Evolutionary conservation across 2,113 vertebrate species (phyloP).

Genomic region (Herpetotheres cachinnans): DNA sequence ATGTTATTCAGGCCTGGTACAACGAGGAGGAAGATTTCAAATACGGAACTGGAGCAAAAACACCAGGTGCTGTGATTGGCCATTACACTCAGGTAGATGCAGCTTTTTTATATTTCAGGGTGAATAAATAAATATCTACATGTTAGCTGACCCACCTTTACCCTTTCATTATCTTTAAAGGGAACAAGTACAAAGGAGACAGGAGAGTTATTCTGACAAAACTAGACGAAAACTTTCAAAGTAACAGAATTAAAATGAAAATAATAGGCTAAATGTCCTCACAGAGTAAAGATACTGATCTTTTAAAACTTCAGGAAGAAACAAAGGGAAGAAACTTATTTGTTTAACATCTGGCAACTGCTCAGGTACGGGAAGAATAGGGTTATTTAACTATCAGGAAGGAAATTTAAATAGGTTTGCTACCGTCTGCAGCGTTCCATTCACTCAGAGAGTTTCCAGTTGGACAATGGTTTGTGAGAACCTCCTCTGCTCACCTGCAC

Average conservation of each 20-base stretch:
- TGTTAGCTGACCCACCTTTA: not conserved
- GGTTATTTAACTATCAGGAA: not conserved
- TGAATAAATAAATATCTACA: not conserved
- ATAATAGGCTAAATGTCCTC: not conserved
- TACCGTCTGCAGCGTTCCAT: not conserved
- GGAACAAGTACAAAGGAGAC: not conserved
- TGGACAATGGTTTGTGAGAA: not conserved
- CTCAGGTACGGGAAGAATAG: not conserved
- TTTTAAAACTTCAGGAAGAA: not conserved
- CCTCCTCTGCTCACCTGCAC: not conserved
- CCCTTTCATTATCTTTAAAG: not conserved
- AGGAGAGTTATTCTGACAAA: not conserved
- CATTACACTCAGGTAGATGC: constrained; percentile 71
- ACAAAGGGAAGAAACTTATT: not conserved
- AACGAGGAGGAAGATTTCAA: constrained; percentile 41
- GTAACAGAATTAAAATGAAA: not conserved
- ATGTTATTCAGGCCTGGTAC: constrained; percentile 33
- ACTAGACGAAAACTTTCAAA: not conserved
- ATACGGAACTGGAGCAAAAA: not conserved
- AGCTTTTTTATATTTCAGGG: not conserved
- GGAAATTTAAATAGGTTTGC: not conserved
- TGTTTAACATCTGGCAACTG: not conserved
- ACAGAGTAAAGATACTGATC: not conserved
- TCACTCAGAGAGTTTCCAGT: not conserved
- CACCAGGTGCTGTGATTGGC: not conserved